Evolutionary conservation across 1,140 invertebrate genomes (phyloP).

Genomic region (Pseudomyrmex cubaensis): DNA sequence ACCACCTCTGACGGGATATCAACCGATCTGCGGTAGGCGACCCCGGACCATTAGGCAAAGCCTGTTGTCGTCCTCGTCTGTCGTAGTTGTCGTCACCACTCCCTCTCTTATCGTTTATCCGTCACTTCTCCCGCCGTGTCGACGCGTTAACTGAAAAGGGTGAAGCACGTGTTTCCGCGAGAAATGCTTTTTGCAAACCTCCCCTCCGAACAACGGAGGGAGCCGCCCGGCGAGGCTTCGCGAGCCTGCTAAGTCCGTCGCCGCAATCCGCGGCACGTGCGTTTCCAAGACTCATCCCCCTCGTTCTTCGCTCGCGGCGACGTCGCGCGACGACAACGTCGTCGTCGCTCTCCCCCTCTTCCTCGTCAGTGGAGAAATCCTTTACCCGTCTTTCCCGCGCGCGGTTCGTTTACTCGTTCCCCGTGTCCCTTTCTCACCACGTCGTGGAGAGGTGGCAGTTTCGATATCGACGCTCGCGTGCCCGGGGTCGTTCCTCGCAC

Average conservation of each 20-base stretch:
- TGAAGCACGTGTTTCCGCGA: slow-evolving; percentile 63
- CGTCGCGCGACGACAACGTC: background rate
- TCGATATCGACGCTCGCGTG: slow-evolving; percentile 35
- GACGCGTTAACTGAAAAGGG: slow-evolving; percentile 67
- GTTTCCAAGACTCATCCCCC: slow-evolving; percentile 55
- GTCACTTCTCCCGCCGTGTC: slow-evolving; percentile 13
- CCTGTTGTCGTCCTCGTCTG: slow-evolving; percentile 47
- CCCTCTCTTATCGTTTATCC: background rate
- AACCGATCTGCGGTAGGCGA: slow-evolving; percentile 70
- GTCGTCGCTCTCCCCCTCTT: background rate
- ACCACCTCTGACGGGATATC: slow-evolving; percentile 43
- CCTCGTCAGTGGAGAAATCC: background rate
- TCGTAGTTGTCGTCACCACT: background rate
- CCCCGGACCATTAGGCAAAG: slow-evolving; percentile 72
- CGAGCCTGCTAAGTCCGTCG: slow-evolving; percentile 68
- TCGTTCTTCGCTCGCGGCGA: background rate
- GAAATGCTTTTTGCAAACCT: slow-evolving; percentile 55
- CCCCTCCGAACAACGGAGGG: background rate
- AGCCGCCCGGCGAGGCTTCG: background rate
- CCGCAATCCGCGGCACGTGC: slow-evolving; percentile 70
- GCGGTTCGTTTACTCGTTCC: slow-evolving; percentile 7
- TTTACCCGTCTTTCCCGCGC: background rate
- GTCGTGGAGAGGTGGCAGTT: background rate
- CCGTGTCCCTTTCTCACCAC: background rate
- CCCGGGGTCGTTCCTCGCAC: background rate